Evolutionary conservation across 1,140 invertebrate genomes (phyloP).

Genomic region (Octopus sinensis): DNA sequence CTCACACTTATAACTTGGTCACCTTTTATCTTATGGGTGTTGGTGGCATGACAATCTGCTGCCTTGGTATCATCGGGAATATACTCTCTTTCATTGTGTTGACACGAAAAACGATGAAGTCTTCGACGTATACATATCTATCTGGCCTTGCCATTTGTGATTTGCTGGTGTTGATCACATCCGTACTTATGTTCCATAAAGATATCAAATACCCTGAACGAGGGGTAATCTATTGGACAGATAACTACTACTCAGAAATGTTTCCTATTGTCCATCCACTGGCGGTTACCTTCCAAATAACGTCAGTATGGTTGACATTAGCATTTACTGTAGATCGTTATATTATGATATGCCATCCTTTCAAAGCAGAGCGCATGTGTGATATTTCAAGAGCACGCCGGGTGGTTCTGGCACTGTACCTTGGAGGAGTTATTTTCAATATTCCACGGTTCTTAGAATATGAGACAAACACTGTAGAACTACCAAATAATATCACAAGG

Average conservation of each 20-base stretch:
- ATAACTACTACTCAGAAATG: conserved; percentile 41
- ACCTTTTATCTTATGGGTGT: conserved; percentile 53
- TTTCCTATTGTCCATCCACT: conserved; percentile 52
- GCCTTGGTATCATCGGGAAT: conserved; percentile 53
- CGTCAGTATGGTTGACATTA: conserved; percentile 56
- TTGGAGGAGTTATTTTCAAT: conserved; percentile 45
- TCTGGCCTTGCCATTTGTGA: conserved; percentile 53
- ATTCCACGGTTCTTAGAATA: conserved; percentile 56
- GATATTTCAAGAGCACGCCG: conserved; percentile 42
- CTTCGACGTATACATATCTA: conserved; percentile 55
- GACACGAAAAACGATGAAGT: conserved; percentile 47
- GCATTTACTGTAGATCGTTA: conserved; percentile 57
- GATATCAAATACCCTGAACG: conserved; percentile 38
- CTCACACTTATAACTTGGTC: conserved; percentile 22
- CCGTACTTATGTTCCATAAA: conserved; percentile 42
- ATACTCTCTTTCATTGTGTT: conserved; percentile 53
- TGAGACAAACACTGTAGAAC: conserved; percentile 33
- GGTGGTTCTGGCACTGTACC: conserved; percentile 43
- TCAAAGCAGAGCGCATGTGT: conserved; percentile 52
- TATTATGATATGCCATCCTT: conserved; percentile 59
- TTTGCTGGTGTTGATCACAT: conserved; percentile 46
- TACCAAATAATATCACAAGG: conserved; percentile 17
- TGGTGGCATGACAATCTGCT: conserved; percentile 46
- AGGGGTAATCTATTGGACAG: conserved; percentile 26
- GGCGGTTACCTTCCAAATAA: conserved; percentile 53